Evolutionary conservation across 2,797 vertebrate species (phyloP).

Genomic region (Glossophaga mutica): DNA sequence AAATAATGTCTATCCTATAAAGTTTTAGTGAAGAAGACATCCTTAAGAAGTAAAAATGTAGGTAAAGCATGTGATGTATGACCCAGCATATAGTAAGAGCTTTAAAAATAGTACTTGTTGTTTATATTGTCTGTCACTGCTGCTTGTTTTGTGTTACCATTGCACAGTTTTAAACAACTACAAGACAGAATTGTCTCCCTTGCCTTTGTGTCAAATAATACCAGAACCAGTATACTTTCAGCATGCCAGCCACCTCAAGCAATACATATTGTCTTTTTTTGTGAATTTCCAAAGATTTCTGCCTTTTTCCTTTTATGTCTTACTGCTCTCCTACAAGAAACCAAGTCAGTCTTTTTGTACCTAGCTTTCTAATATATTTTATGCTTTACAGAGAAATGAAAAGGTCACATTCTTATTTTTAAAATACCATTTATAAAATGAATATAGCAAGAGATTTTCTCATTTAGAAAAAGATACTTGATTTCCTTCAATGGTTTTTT

Average conservation of each 20-base stretch:
- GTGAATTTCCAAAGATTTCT: neutral
- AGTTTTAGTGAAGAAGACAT: neutral
- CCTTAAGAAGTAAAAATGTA: neutral
- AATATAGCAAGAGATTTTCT: neutral
- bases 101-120: neutral
- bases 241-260: neutral
- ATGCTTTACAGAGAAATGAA: neutral
- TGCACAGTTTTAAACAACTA: neutral
- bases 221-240: neutral
- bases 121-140: neutral
- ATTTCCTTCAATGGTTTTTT: slow-evolving; percentile 27
- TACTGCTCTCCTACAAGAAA: neutral
- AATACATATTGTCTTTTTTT: neutral
- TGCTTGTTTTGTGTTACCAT: neutral
- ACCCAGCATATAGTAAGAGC: neutral
- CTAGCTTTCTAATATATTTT: neutral
- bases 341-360: neutral
- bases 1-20: neutral
- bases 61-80: neutral
- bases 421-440: neutral
- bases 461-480: slow-evolving; percentile 40
- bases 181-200: neutral
- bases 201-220: neutral
- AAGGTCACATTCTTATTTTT: neutral
- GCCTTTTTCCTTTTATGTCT: neutral